phyloP scores from a whole-genome alignment of 2,888 invertebrate species.

The Meliscaeva auricollis region DNA sequence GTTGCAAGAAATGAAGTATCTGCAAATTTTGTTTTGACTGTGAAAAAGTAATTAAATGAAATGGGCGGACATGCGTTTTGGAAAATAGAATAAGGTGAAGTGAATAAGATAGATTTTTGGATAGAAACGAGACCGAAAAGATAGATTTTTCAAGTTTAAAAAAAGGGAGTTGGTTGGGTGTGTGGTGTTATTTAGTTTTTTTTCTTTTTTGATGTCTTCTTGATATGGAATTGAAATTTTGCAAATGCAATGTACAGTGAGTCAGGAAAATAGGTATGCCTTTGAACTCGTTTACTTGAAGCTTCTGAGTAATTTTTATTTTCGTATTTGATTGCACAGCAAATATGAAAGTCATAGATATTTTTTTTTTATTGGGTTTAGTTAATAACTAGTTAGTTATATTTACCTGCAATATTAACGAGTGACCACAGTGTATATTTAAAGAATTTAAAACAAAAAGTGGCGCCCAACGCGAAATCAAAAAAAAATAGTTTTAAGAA shows the following conservation, averaged over 20 bases:
- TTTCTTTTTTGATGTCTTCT: constrained; percentile 2
- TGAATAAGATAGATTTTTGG: constrained; percentile 17
- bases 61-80: constrained; percentile 64
- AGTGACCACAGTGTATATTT: too few species aligned
- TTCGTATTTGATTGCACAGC: too few species aligned
- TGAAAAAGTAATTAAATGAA: constrained; percentile 49
- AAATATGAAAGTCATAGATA: too few species aligned
- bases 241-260: constrained; percentile 46
- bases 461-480: too few species aligned
- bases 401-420: too few species aligned
- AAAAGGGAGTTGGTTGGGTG: constrained; percentile 43
- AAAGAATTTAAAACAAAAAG: too few species aligned
- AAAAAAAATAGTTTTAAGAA: too few species aligned
- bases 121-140: constrained; percentile 38
- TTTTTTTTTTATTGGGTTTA: too few species aligned
- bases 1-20: constrained; percentile 22
- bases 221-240: constrained; percentile 9
- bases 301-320: too few species aligned
- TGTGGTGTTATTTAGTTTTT: constrained; percentile 1
- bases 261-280: constrained; percentile 3
- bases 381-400: too few species aligned
- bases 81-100: constrained; percentile 9
- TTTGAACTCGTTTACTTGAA: too few species aligned
- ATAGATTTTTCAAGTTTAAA: constrained; percentile 49
- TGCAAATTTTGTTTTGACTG: constrained; percentile 69